These are phyloP conservation scores for Diachasmimorpha longicaudata DNA, from an alignment of 1,140 invertebrate species.

Conservation along the genomic window DNA sequence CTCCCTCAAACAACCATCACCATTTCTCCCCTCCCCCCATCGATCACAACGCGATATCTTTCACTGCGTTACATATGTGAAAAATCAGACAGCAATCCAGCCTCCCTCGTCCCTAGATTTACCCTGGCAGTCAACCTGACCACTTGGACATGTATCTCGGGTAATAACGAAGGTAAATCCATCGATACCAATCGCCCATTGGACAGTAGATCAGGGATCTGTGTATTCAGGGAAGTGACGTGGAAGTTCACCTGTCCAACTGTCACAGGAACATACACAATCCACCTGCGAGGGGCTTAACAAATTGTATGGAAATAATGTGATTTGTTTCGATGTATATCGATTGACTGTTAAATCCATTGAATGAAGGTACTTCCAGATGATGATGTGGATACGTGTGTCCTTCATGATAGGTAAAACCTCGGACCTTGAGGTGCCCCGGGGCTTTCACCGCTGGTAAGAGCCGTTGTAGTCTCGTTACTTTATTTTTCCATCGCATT, in stretches of 20 bases:
- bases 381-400: background rate
- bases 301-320: constrained; percentile 27
- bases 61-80: background rate
- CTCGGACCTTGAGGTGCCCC: background rate
- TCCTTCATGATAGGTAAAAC: background rate
- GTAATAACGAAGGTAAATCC: background rate
- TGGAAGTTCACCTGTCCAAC: background rate
- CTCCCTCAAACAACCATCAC: constrained; percentile 13
- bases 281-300: background rate
- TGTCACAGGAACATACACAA: background rate
- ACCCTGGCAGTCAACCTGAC: background rate
- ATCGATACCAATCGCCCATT: background rate
- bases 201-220: background rate
- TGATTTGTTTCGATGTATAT: constrained; percentile 5
- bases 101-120: background rate
- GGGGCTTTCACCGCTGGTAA: background rate
- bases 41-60: background rate
- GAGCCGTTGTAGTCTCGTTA: background rate
- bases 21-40: background rate
- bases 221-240: background rate
- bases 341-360: background rate
- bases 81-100: background rate
- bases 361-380: background rate
- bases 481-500: background rate
- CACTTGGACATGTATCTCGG: background rate